phyloP scores from a whole-genome alignment of 2,888 invertebrate genomes.

The Alloplasta piceator region DNA sequence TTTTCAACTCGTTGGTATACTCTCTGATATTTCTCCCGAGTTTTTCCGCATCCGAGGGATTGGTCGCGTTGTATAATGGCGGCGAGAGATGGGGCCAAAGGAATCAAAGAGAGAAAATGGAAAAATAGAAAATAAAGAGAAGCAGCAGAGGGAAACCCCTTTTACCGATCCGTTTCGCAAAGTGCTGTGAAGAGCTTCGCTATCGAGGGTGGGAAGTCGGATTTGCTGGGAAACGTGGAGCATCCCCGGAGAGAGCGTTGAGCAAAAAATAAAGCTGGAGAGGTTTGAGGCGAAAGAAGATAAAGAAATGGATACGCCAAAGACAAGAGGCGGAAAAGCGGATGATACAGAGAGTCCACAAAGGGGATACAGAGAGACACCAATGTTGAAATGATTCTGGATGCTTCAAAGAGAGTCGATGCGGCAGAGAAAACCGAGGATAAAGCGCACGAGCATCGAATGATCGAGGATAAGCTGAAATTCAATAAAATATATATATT shows the following conservation, averaged over 20 bases:
- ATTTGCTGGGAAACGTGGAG: no score
- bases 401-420: neutral
- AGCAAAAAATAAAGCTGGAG: neutral
- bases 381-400: neutral
- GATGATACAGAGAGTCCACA: slow-evolving; percentile 48
- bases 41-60: slow-evolving; percentile 7
- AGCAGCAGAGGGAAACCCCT: slow-evolving; percentile 43
- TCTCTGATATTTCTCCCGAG: slow-evolving; percentile 46
- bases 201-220: slow-evolving; percentile 17
- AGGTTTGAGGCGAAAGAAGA: slow-evolving; percentile 21
- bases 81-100: slow-evolving; percentile 7
- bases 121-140: slow-evolving; percentile 4
- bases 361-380: slow-evolving; percentile 32
- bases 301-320: slow-evolving; percentile 31
- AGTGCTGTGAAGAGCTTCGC: slow-evolving; percentile 28
- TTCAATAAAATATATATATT: neutral
- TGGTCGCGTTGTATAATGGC: slow-evolving; percentile 11
- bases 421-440: slow-evolving; percentile 2
- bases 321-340: slow-evolving; percentile 27
- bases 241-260: no score
- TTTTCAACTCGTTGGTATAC: slow-evolving; percentile 7
- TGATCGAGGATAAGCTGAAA: slow-evolving; percentile 3
- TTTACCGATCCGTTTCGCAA: slow-evolving; percentile 49
- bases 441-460: slow-evolving; percentile 12
- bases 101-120: slow-evolving; percentile 4